Evolutionary conservation across 92 coral and sea anemone genomes (phyloP).

Genomic region (Blastomussa wellsi): DNA sequence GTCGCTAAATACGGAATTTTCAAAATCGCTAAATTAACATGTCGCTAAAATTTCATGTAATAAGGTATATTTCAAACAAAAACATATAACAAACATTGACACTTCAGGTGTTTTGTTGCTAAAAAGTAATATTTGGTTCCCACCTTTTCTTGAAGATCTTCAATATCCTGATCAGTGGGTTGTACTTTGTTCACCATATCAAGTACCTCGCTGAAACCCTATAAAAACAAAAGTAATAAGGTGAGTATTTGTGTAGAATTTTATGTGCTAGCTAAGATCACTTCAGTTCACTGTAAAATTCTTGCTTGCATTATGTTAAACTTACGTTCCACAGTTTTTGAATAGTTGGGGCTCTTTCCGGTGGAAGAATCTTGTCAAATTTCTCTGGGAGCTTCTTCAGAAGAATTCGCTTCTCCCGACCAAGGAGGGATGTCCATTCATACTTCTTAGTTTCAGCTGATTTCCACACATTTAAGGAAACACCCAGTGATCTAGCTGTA

Average conservation of each 20-base stretch:
- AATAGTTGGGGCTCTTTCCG: conserved; percentile 14
- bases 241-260: not conserved
- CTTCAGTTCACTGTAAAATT: not conserved
- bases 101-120: too few species aligned
- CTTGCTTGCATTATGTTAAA: not conserved
- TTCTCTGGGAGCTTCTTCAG: not conserved
- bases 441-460: not conserved
- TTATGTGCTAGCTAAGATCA: not conserved
- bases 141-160: conserved; percentile 39
- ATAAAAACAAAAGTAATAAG: too few species aligned
- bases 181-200: conserved; percentile 10
- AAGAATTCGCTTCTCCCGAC: conserved; percentile 6
- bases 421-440: conserved; percentile 26
- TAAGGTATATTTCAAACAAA: too few species aligned
- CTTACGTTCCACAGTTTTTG: conserved; percentile 33
- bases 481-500: not conserved
- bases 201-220: conserved; percentile 37
- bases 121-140: not conserved
- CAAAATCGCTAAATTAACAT: not conserved
- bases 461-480: conserved; percentile 19
- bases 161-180: conserved; percentile 10
- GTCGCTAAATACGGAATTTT: too few species aligned
- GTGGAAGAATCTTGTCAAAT: conserved; percentile 14
- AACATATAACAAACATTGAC: too few species aligned
- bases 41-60: too few species aligned